These are phyloP conservation scores for Glyphotaelius pellucidus DNA, from an alignment of 2,888 invertebrate genomes.

Conservation along the genomic window DNA sequence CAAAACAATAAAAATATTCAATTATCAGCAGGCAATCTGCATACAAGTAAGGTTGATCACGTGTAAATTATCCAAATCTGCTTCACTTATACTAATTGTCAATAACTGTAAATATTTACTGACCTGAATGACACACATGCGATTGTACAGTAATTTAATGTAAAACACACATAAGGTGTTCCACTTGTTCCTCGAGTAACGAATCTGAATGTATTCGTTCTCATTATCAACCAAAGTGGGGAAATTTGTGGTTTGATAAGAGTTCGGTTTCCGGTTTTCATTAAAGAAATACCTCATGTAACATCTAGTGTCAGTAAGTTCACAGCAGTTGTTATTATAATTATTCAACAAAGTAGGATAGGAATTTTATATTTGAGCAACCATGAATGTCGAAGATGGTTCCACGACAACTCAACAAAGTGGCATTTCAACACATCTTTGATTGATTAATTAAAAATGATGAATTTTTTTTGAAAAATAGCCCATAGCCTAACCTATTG, in stretches of 20 bases:
- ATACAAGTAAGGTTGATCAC: constrained; percentile 4
- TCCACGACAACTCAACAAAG: too few relatives aligned
- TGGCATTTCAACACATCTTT: too few relatives aligned
- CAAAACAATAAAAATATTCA: neutral
- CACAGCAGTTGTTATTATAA: too few relatives aligned
- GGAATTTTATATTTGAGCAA: neutral
- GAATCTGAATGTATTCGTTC: neutral
- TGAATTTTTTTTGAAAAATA: too few relatives aligned
- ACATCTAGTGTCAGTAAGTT: neutral
- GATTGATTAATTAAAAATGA: too few relatives aligned
- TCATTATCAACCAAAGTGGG: neutral
- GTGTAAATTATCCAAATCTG: neutral
- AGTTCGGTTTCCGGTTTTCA: constrained; percentile 13
- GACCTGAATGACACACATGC: constrained; percentile 23
- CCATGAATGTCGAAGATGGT: neutral
- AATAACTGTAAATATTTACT: constrained; percentile 45
- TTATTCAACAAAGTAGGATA: neutral
- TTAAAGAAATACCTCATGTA: neutral
- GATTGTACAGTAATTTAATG: constrained; percentile 5
- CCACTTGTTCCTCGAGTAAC: neutral
- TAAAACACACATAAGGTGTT: constrained; percentile 19
- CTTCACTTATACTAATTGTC: neutral
- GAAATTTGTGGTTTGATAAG: constrained; percentile 24
- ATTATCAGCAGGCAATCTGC: neutral
- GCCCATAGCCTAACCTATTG: too few relatives aligned